Conservation (phyloP, 2,888 invertebrate genomes). For the Tiliacea citrago region DNA sequence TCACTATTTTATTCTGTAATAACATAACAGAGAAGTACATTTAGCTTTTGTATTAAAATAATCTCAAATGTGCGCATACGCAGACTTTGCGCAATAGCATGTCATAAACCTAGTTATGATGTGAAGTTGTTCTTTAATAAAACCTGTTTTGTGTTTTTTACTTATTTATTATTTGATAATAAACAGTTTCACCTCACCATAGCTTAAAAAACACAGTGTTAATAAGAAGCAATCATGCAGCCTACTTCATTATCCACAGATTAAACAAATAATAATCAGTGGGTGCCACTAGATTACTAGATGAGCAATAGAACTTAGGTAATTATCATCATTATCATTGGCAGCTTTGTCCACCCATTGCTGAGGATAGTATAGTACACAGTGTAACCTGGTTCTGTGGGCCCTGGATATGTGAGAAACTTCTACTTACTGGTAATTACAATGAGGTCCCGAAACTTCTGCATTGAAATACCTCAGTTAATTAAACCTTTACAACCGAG, state of each 20-base stretch:
- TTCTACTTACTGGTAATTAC: too few species aligned
- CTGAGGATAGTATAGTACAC: not conserved
- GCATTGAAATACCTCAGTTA: too few species aligned
- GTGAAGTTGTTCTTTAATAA: not conserved
- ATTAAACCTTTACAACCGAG: too few species aligned
- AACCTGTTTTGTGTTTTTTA: not conserved
- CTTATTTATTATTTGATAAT: not conserved
- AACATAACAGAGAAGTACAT: not conserved
- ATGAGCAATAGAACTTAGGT: not conserved
- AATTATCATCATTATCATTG: not conserved
- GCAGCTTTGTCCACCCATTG: not conserved
- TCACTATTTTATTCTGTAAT: not conserved
- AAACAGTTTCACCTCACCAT: not conserved
- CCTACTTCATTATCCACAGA: not conserved
- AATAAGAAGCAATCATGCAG: too few species aligned
- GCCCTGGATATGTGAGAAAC: too few species aligned
- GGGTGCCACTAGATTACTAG: not conserved
- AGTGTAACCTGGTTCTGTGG: too few species aligned
- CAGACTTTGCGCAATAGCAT: not conserved
- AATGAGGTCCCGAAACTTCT: too few species aligned
- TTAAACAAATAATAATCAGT: not conserved
- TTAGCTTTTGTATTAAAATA: not conserved
- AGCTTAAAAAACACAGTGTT: not conserved
- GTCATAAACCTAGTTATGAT: not conserved
- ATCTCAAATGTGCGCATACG: constrained; percentile 20